Percentiles rank a stretch among this genome's conserved stretches.
These are phyloP conservation scores for Sebastes umbrosus DNA, from an alignment of 2,797 vertebrate species.

Conservation along the genomic window DNA sequence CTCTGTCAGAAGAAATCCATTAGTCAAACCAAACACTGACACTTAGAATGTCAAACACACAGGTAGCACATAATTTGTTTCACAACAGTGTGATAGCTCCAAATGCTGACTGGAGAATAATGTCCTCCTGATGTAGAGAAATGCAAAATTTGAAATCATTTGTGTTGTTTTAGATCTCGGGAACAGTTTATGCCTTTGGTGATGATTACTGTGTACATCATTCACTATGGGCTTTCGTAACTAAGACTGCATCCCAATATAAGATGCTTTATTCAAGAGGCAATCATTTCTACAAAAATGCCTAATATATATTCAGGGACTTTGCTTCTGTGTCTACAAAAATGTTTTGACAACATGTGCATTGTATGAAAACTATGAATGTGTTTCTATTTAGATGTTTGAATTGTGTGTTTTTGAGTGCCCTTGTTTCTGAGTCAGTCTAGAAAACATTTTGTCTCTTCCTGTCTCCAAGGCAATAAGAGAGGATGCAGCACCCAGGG, in stretches of 20 bases:
- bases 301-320: not conserved
- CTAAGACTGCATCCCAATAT: slow-evolving; percentile 28
- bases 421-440: slow-evolving; percentile 32
- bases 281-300: slow-evolving; percentile 3
- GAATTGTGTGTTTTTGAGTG: slow-evolving; percentile 30
- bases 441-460: slow-evolving; percentile 35
- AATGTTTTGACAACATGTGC: slow-evolving; percentile 16
- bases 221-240: slow-evolving; percentile 31
- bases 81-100: slow-evolving; percentile 57
- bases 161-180: slow-evolving; percentile 57
- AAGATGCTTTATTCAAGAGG: slow-evolving; percentile 29
- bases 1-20: slow-evolving; percentile 70
- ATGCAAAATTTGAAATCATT: slow-evolving; percentile 52
- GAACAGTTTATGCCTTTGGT: slow-evolving; percentile 60
- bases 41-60: slow-evolving; percentile 67
- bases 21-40: slow-evolving; percentile 70
- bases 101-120: slow-evolving; percentile 56
- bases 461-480: slow-evolving; percentile 39
- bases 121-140: slow-evolving; percentile 44
- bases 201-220: slow-evolving; percentile 55
- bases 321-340: not conserved
- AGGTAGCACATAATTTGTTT: slow-evolving; percentile 69
- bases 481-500: slow-evolving; percentile 27
- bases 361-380: slow-evolving; percentile 16
- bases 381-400: slow-evolving; percentile 16